These are phyloP conservation scores for Aphidoletes aphidimyza DNA, from an alignment of 2,888 invertebrate species.

Conservation along the genomic window DNA sequence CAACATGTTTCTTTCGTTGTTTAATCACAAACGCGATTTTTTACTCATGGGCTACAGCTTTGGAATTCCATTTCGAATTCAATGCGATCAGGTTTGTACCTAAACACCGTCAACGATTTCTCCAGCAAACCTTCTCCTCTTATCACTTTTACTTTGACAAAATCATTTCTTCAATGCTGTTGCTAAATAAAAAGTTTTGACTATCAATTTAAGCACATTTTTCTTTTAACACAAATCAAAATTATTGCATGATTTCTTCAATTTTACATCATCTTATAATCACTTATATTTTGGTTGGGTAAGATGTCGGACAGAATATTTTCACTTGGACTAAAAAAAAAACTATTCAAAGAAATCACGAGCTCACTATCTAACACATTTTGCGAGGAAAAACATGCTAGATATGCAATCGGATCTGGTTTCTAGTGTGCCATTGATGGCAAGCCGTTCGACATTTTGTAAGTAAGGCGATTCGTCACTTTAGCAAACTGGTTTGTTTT, in stretches of 20 bases:
- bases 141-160: conserved; percentile 2
- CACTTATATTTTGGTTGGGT: too few species aligned
- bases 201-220: too few species aligned
- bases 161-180: not conserved
- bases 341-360: too few species aligned
- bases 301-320: too few species aligned
- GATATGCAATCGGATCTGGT: not conserved
- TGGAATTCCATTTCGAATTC: conserved; percentile 38
- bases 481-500: conserved; percentile 16
- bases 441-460: not conserved
- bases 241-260: too few species aligned
- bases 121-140: not conserved
- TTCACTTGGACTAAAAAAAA: too few species aligned
- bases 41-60: not conserved
- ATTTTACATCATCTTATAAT: too few species aligned
- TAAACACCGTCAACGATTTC: not conserved
- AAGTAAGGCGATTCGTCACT: conserved; percentile 4
- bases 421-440: not conserved
- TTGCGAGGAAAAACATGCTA: not conserved
- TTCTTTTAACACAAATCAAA: too few species aligned
- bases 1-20: not conserved
- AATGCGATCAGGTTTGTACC: too few species aligned
- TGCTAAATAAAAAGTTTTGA: too few species aligned
- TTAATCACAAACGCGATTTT: not conserved
- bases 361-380: not conserved